Base-by-base conservation (phyloP, 2,113 vertebrate species). In the Gnathonemus longibarbis region DNA sequence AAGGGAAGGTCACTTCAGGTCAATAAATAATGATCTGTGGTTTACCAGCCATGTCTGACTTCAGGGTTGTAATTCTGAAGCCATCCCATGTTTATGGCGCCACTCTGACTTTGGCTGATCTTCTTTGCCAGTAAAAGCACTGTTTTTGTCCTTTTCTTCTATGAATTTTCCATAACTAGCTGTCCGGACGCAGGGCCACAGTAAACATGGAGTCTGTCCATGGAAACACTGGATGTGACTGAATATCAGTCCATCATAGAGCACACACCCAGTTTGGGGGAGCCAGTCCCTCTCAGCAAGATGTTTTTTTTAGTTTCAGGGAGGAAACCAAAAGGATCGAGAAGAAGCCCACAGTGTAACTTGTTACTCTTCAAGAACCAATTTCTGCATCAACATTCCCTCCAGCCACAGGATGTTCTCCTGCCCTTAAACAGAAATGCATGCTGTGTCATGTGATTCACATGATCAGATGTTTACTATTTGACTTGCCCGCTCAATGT, bases 381-480 rank as follows among this genome's bases (percentile, higher is more conserved):
- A 42, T 80, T 19, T 39, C 31, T 42, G 35, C 35, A 42, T 42
- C 35, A 39, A 39, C 15, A 2, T 77, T 77, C 13, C 27, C 31
- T 77, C 70, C 35, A 17, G 31, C 70, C 5, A 2, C 70, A 77
- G 4, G 27, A 56, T 87, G n/a, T 42, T 49, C 17, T 39, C 50
- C 24, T 39, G 27, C n/a, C 10, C 45, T 86, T 87, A 39, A 31
- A 17, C 13, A 56, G 27, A 87, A 27, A 87, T 13, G 31, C 50
- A 53, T 17, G 56, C 5, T 6, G 5, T 19, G 39, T 39, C 87
- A 88, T 5, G 19, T 31, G 31, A 27, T 19, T 42, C 35, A 42
- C 35, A 42, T 80, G 74, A 39, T 19, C 10, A 53, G 15, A 88
- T 88, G 35, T 88, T 88, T 66, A 66, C 87, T 88, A 88, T 88